phyloP scores from a whole-genome alignment of 30 jellyfish, hydroid and myxozoan species.

The Cassiopea xamachana region DNA sequence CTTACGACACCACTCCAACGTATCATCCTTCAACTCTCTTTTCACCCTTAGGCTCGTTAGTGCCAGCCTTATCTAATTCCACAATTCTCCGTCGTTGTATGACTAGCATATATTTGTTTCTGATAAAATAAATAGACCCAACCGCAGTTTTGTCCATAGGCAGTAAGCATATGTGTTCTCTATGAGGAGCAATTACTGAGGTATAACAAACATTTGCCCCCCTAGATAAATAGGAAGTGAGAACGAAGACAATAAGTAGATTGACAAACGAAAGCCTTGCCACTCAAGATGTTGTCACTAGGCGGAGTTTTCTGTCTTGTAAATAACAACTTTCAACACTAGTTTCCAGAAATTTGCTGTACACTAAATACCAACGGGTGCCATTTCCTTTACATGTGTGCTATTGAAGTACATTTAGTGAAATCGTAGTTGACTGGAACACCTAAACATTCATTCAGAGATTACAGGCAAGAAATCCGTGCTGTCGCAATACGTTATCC shows the following conservation, averaged over 20 bases:
- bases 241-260: conserved; percentile 14
- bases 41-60: too few relatives aligned
- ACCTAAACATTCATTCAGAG: too few relatives aligned
- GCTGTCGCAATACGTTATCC: too few relatives aligned
- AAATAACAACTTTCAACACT: conserved; percentile 46
- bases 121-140: too few relatives aligned
- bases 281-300: conserved; percentile 63
- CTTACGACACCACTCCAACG: too few relatives aligned
- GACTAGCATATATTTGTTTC: too few relatives aligned
- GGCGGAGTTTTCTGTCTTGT: conserved; percentile 64
- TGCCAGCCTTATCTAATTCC: too few relatives aligned
- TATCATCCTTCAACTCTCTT: too few relatives aligned
- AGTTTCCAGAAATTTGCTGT: neutral
- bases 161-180: neutral
- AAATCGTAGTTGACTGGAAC: too few relatives aligned
- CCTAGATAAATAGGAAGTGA: conserved; percentile 39
- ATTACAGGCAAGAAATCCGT: too few relatives aligned
- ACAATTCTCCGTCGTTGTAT: too few relatives aligned
- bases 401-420: too few relatives aligned
- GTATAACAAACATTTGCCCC: conserved; percentile 53
- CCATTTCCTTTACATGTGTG: neutral
- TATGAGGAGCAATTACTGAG: neutral
- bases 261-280: conserved; percentile 56
- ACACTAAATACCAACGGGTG: neutral
- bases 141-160: neutral